Evolutionary conservation across 2,888 invertebrate genomes (phyloP).

Genomic region (Hemistola chrysoprasaria): DNA sequence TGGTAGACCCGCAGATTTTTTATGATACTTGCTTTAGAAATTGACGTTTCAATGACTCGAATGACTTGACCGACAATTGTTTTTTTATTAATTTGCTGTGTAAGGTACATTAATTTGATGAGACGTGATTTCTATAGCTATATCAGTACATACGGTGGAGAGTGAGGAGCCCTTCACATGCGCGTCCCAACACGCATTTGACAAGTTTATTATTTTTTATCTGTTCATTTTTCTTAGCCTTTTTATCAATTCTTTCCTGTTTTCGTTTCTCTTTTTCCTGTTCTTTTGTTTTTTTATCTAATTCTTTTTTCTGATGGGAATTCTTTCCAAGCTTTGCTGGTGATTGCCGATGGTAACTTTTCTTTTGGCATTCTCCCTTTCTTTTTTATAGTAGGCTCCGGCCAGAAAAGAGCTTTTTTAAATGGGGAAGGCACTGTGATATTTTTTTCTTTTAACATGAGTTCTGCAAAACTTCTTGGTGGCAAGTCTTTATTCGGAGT

Average conservation of each 20-base stretch:
- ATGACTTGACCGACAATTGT: no score
- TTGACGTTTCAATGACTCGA: no score
- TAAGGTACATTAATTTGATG: no score
- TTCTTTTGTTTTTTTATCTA: slow-evolving; percentile 6
- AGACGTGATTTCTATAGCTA: no score
- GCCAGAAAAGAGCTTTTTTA: slow-evolving; percentile 10
- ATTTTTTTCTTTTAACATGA: no score
- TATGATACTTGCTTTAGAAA: no score
- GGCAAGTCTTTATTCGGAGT: slow-evolving; percentile 2
- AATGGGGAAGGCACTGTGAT: no score
- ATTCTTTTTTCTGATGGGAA: slow-evolving; percentile 7
- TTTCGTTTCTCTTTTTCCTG: slow-evolving; percentile 3
- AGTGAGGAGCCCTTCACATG: no score
- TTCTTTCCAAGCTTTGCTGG: slow-evolving; percentile 5
- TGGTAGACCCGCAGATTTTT: no score
- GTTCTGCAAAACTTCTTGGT: slow-evolving; percentile 4
- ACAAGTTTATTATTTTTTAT: background rate
- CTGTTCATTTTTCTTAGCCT: slow-evolving; percentile 1
- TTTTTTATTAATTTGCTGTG: no score
- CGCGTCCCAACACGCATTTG: no score
- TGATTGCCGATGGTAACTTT: slow-evolving; percentile 6
- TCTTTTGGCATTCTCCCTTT: slow-evolving; percentile 8
- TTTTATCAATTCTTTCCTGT: slow-evolving; percentile 7
- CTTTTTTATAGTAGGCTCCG: slow-evolving; percentile 10
- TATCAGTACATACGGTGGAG: no score